These are phyloP conservation scores for Agrypnus murinus DNA, from an alignment of 2,888 invertebrate species.

Conservation along the genomic window DNA sequence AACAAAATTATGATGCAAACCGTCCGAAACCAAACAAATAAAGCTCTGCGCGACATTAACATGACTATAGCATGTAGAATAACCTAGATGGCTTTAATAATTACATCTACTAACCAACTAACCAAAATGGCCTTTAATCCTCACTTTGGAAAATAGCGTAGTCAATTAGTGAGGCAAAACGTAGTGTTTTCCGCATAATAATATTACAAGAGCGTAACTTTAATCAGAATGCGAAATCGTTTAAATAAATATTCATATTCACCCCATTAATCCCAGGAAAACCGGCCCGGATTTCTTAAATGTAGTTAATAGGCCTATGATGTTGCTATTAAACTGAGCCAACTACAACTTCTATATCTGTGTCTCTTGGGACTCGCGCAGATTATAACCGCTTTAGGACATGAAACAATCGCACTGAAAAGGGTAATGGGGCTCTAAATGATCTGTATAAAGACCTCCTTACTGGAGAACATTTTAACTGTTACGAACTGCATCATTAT, in stretches of 20 bases:
- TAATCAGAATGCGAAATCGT: conserved; percentile 37
- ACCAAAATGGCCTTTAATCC: conserved; percentile 4
- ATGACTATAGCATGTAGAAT: too few species aligned
- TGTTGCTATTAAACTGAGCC: conserved; percentile 50
- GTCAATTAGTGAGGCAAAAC: conserved; percentile 20
- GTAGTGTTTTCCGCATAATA: conserved; percentile 28
- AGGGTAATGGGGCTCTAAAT: conserved; percentile 53
- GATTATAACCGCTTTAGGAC: conserved; percentile 54
- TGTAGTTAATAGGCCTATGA: conserved; percentile 44
- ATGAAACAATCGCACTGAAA: conserved; percentile 53
- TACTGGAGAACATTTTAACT: conserved; percentile 39
- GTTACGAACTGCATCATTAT: conserved; percentile 29
- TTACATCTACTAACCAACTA: too few species aligned
- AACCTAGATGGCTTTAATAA: too few species aligned
- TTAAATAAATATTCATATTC: conserved; percentile 49
- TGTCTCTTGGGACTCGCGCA: conserved; percentile 50
- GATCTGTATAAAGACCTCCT: conserved; percentile 50
- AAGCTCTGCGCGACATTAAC: too few species aligned
- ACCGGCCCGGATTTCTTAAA: conserved; percentile 47
- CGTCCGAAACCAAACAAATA: too few species aligned
- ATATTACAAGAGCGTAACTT: conserved; percentile 34
- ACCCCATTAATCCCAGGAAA: conserved; percentile 45
- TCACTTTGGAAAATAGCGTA: conserved; percentile 12
- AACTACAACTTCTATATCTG: conserved; percentile 50
- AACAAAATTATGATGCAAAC: too few species aligned